These are phyloP conservation scores for Platynereis dumerilii DNA, from an alignment of 2,888 invertebrate genomes.

Conservation along the genomic window DNA sequence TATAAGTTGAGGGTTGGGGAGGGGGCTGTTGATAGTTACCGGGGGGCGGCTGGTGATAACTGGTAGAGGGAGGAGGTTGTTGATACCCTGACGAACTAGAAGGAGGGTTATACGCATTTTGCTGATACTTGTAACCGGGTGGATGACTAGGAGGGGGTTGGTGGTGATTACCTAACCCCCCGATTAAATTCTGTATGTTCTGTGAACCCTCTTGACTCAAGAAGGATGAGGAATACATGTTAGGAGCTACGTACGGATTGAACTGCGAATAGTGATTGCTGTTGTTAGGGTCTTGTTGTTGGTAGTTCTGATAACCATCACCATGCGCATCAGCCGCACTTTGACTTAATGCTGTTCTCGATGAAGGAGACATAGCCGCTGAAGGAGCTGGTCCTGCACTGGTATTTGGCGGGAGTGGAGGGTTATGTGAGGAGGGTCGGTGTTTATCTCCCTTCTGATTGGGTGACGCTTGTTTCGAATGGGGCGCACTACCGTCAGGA, in stretches of 20 bases:
- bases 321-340: too few relatives aligned
- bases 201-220: constrained; percentile 58
- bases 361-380: too few relatives aligned
- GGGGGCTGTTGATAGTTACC: constrained; percentile 16
- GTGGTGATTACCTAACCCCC: constrained; percentile 37
- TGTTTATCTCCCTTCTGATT: too few relatives aligned
- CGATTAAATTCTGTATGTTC: constrained; percentile 55
- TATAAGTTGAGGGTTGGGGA: constrained; percentile 13
- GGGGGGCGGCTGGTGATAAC: constrained; percentile 20
- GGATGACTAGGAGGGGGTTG: constrained; percentile 14
- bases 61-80: constrained; percentile 16
- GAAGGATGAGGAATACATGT: constrained; percentile 58
- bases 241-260: constrained; percentile 54
- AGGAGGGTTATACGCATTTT: background rate
- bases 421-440: too few relatives aligned
- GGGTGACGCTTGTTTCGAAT: too few relatives aligned
- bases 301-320: too few relatives aligned
- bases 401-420: too few relatives aligned
- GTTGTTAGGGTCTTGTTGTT: too few relatives aligned
- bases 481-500: too few relatives aligned
- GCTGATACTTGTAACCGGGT: background rate
- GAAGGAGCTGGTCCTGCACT: too few relatives aligned
- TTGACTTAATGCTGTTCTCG: too few relatives aligned
- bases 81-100: background rate
- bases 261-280: constrained; percentile 13